phyloP scores from a whole-genome alignment of 2,888 invertebrate genomes.

The Plebejus argus region DNA sequence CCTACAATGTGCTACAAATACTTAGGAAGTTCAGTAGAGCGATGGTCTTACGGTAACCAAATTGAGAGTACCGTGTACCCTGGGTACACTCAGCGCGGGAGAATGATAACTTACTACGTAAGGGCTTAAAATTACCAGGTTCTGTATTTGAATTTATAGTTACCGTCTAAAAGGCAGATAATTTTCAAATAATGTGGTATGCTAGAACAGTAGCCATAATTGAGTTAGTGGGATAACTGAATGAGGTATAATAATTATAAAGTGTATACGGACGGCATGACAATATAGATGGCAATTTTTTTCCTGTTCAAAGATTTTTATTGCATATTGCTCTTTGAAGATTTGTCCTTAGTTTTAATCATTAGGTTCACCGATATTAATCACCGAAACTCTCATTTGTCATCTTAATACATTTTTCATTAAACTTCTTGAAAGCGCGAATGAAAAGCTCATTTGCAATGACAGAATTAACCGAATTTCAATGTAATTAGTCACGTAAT shows the following conservation, averaged over 20 bases:
- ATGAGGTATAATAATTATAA: neutral
- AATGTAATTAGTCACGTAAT: constrained; percentile 42
- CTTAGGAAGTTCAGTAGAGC: constrained; percentile 61
- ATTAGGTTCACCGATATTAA: neutral
- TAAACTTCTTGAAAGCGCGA: constrained; percentile 31
- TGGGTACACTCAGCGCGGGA: constrained; percentile 26
- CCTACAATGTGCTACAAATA: constrained; percentile 56
- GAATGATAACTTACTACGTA: constrained; percentile 29
- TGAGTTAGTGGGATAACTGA: neutral
- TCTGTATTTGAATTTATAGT: constrained; percentile 35
- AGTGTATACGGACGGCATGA: neutral
- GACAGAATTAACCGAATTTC: constrained; percentile 40
- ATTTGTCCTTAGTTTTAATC: neutral
- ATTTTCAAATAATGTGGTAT: neutral
- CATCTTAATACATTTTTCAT: constrained; percentile 31
- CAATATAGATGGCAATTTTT: no score
- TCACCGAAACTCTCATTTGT: constrained; percentile 21
- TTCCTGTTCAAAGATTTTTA: no score
- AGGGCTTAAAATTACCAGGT: neutral
- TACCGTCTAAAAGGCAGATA: neutral
- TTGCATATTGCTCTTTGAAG: no score
- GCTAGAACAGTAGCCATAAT: neutral
- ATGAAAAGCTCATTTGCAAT: constrained; percentile 40
- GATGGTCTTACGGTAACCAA: constrained; percentile 66
- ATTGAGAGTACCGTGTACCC: constrained; percentile 51